A percentile compares a stretch with the other conserved stretches of the same genome.
Evolutionary conservation across 1,140 invertebrate species (phyloP).

Genomic region (Drosophila tsacasi): DNA sequence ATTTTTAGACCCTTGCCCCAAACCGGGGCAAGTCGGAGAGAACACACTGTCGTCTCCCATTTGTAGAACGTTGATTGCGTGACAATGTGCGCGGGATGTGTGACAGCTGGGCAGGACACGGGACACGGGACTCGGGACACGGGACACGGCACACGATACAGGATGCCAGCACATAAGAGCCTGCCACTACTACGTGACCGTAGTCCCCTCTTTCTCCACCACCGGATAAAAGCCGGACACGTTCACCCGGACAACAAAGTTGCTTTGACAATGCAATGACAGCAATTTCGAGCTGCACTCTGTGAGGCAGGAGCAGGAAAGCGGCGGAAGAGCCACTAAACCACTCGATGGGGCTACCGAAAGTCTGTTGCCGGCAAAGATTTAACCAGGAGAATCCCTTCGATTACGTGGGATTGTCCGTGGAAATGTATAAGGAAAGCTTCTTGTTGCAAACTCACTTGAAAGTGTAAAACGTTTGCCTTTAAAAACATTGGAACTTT

Average conservation of each 20-base stretch:
- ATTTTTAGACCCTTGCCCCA: conserved; percentile 52
- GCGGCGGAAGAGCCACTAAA: conserved; percentile 14
- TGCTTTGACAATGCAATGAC: conserved; percentile 41
- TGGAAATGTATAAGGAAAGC: not conserved
- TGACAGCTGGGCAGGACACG: conserved; percentile 62
- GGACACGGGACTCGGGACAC: too few species aligned
- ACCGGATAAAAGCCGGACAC: conserved; percentile 19
- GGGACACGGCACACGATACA: conserved; percentile 34
- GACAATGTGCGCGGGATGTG: conserved; percentile 65
- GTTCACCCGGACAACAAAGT: conserved; percentile 35
- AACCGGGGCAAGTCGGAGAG: not conserved
- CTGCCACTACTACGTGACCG: conserved; percentile 23
- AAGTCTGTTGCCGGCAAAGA: conserved; percentile 10
- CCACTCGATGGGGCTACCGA: conserved; percentile 21
- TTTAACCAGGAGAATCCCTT: conserved; percentile 7
- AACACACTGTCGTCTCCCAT: not conserved
- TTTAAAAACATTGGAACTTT: not conserved
- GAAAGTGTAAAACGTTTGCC: not conserved
- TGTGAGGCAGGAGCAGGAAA: not conserved
- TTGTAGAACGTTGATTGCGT: conserved; percentile 51
- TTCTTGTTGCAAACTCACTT: not conserved
- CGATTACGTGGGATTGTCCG: conserved; percentile 1
- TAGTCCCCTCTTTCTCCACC: not conserved
- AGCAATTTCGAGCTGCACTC: conserved; percentile 23
- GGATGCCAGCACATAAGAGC: conserved; percentile 2